These are phyloP conservation scores for Cygnus buccinator DNA, from an alignment of 2,113 vertebrate species.

Conservation along the genomic window DNA sequence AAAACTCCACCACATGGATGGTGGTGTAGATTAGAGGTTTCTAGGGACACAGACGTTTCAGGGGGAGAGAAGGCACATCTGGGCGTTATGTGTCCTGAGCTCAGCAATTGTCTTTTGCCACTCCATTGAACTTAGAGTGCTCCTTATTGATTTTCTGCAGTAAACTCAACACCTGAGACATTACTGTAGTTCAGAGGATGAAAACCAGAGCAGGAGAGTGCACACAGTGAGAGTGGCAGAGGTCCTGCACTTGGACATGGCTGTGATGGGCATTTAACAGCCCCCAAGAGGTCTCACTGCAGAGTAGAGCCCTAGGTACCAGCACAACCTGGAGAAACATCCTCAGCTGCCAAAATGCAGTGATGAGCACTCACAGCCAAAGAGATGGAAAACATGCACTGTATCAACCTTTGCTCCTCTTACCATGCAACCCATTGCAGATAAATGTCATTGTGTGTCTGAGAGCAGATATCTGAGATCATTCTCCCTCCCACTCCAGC, in stretches of 20 bases:
- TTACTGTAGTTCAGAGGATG: background rate
- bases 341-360: too few species aligned
- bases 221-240: background rate
- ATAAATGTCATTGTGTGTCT: background rate
- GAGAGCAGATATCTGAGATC: background rate
- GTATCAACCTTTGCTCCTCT: background rate
- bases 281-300: fast-evolving
- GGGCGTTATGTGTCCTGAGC: background rate
- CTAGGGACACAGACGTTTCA: background rate
- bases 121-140: background rate
- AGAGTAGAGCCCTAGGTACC: background rate
- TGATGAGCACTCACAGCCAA: background rate
- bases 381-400: background rate
- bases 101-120: background rate
- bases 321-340: fast-evolving
- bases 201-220: background rate
- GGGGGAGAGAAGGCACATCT: background rate
- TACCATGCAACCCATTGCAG: background rate
- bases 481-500: background rate
- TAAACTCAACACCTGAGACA: background rate
- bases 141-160: background rate
- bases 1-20: background rate
- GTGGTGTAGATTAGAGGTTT: background rate
- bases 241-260: background rate
- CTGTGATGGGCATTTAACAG: background rate